Evolutionary conservation across 2,888 invertebrate species (phyloP).

Genomic region (Cacoxenus indagator): DNA sequence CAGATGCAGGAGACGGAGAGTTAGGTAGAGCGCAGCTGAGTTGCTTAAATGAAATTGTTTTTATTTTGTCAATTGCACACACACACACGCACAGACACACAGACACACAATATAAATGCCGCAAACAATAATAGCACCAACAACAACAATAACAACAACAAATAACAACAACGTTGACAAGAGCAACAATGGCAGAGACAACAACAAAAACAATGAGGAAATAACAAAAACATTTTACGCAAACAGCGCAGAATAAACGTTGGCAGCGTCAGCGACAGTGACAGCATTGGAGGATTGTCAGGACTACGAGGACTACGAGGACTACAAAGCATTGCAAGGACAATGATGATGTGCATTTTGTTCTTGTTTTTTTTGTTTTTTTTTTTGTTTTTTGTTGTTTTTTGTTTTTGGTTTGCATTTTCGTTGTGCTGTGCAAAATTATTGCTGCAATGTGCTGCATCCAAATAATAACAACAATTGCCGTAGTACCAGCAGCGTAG

Average conservation of each 20-base stretch:
- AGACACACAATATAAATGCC: background rate
- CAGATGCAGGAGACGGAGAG: background rate
- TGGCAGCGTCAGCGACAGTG: background rate
- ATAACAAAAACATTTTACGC: constrained; percentile 6
- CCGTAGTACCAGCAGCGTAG: background rate
- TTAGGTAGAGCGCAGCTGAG: background rate
- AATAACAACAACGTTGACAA: background rate
- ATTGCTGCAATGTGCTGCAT: constrained; percentile 8
- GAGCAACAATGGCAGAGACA: background rate
- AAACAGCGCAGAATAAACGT: constrained; percentile 2
- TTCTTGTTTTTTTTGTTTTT: background rate
- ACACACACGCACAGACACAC: background rate
- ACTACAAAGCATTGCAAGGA: background rate
- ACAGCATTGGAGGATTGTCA: background rate
- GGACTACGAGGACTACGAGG: background rate
- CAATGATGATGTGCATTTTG: background rate
- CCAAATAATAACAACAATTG: background rate
- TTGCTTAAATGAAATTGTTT: background rate
- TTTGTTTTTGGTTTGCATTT: background rate
- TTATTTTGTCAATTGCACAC: constrained; percentile 12
- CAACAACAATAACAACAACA: background rate
- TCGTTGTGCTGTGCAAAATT: constrained; percentile 1
- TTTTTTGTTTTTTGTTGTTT: background rate
- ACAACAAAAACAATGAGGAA: constrained; percentile 1
- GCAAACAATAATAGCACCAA: background rate